Percentiles rank a stretch among this genome's conserved stretches.
These are phyloP conservation scores for Automeris io DNA, from an alignment of 2,888 invertebrate species.

Conservation along the genomic window DNA sequence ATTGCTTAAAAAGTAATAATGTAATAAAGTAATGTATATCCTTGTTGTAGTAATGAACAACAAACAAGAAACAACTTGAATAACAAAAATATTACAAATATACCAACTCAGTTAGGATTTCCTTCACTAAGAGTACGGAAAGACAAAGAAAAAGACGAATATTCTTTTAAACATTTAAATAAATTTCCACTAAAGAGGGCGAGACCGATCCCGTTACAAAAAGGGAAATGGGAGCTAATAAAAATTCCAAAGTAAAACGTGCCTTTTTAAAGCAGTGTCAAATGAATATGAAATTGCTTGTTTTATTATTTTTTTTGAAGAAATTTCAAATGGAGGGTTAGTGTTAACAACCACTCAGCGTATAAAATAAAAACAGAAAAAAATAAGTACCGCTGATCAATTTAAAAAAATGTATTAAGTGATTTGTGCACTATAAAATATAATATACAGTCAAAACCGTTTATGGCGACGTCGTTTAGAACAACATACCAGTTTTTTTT, in stretches of 20 bases:
- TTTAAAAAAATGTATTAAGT: too few species aligned
- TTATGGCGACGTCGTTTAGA: too few species aligned
- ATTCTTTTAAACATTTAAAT: constrained; percentile 69
- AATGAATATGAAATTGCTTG: constrained; percentile 38
- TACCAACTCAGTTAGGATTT: constrained; percentile 53
- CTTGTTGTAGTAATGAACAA: too few species aligned
- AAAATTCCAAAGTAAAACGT: constrained; percentile 53
- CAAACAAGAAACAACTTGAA: constrained; percentile 10
- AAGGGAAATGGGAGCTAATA: constrained; percentile 60
- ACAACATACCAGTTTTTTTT: too few species aligned
- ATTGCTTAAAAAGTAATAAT: too few species aligned
- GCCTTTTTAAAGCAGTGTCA: constrained; percentile 54
- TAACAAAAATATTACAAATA: constrained; percentile 33
- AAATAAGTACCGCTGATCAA: too few species aligned
- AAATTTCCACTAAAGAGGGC: constrained; percentile 56
- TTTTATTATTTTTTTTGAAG: constrained; percentile 29
- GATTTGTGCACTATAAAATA: too few species aligned
- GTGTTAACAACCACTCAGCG: too few species aligned
- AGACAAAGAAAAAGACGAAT: constrained; percentile 45
- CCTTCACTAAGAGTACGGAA: constrained; percentile 34
- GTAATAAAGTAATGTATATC: background rate
- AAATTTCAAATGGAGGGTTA: background rate
- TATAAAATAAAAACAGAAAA: too few species aligned
- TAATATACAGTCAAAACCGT: too few species aligned
- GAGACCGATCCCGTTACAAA: constrained; percentile 57